Percentiles rank a stretch among this genome's conserved stretches.
Evolutionary conservation across 2,113 vertebrate species (phyloP).

Genomic region (Osmerus eperlanus): DNA sequence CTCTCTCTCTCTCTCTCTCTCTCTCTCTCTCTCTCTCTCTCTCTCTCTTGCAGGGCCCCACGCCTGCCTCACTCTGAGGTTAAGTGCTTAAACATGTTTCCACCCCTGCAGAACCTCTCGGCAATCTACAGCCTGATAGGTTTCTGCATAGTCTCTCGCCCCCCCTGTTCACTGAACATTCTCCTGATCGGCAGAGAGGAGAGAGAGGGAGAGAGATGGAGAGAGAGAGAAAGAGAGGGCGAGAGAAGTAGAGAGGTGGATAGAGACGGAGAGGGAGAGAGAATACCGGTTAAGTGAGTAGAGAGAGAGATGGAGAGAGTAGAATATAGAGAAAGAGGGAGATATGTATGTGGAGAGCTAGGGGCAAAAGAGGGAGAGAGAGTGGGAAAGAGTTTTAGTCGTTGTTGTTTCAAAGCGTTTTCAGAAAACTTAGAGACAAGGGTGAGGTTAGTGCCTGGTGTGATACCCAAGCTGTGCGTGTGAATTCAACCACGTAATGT

Average conservation of each 20-base stretch:
- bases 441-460: too few species aligned
- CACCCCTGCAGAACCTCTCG: conserved; percentile 43
- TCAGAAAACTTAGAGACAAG: background rate
- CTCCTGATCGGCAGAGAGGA: background rate
- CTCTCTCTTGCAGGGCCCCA: conserved; percentile 59
- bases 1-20: too few species aligned
- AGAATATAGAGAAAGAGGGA: background rate
- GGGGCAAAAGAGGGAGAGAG: too few species aligned
- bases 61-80: conserved; percentile 62
- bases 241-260: background rate
- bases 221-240: conserved; percentile 19
- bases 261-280: background rate
- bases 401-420: background rate
- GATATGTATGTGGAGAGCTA: too few species aligned
- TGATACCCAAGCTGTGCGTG: too few species aligned
- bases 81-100: conserved; percentile 70
- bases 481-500: too few species aligned
- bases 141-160: conserved; percentile 37
- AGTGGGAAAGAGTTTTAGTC: background rate
- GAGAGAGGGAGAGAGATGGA: conserved; percentile 18
- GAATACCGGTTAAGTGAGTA: background rate
- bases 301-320: background rate
- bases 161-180: too few species aligned
- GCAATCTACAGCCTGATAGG: conserved; percentile 41
- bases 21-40: conserved; percentile 1